phyloP scores from a whole-genome alignment of 2,888 invertebrate species.

The Euzophera pinguis region DNA sequence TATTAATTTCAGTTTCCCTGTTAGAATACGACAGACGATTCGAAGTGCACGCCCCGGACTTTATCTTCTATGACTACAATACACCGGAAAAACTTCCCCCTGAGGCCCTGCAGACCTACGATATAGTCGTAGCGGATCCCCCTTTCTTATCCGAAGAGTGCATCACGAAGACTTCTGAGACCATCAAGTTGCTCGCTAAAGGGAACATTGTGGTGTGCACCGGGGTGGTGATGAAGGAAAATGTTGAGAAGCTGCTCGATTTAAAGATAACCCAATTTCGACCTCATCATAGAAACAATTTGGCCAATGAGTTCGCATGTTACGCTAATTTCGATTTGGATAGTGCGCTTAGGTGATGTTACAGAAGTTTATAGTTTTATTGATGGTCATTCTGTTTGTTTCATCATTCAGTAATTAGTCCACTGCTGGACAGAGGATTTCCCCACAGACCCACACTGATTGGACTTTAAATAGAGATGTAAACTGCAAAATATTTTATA shows the following conservation, averaged over 20 bases:
- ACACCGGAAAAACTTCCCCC: conserved; percentile 83
- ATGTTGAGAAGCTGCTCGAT: conserved; percentile 82
- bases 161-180: conserved; percentile 88
- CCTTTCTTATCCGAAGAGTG: conserved; percentile 97
- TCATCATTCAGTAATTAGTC: no score
- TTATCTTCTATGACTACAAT: conserved; percentile 93
- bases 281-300: conserved; percentile 92
- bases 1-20: conserved; percentile 79
- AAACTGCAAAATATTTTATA: no score
- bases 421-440: no score
- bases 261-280: conserved; percentile 84
- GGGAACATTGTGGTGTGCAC: conserved; percentile 92
- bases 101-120: conserved; percentile 82
- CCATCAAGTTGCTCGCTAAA: conserved; percentile 86
- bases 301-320: conserved; percentile 95
- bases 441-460: no score
- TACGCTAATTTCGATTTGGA: conserved; percentile 93
- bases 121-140: conserved; percentile 95
- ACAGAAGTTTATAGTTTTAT: no score
- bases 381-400: no score
- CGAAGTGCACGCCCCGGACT: conserved; percentile 87
- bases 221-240: conserved; percentile 88
- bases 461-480: no score
- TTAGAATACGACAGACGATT: conserved; percentile 94
- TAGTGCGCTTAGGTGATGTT: conserved; percentile 43